Percentiles rank a stretch among this genome's conserved stretches.
Evolutionary conservation across 2,113 vertebrate species (phyloP).

Genomic region (Cranoglanis bouderius): DNA sequence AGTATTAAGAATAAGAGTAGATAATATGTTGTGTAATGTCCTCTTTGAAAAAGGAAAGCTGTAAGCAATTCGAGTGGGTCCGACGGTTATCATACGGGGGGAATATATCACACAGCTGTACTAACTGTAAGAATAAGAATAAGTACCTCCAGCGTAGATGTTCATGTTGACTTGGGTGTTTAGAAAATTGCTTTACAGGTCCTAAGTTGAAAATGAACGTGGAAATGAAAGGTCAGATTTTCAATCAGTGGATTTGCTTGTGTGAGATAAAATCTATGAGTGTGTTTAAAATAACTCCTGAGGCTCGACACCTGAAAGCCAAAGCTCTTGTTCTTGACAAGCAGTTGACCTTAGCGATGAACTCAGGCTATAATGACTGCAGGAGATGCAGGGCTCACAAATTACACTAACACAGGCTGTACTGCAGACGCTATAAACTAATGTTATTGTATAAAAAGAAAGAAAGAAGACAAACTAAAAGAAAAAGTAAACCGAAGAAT

Average conservation of each 20-base stretch:
- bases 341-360: constrained; percentile 13
- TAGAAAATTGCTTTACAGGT: background rate
- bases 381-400: background rate
- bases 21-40: background rate
- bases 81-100: background rate
- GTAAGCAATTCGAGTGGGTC: background rate
- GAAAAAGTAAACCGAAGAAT: background rate
- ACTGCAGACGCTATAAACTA: background rate
- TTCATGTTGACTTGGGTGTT: background rate
- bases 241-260: background rate
- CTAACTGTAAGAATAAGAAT: background rate
- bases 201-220: background rate
- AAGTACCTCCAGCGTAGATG: background rate
- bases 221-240: constrained; percentile 7
- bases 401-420: background rate
- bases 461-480: background rate
- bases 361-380: background rate
- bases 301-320: background rate
- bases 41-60: background rate
- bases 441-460: background rate
- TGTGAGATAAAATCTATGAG: background rate
- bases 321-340: constrained; percentile 10
- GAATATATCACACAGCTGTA: background rate
- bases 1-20: background rate
- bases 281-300: constrained; percentile 5